Base-by-base conservation (phyloP, 2,888 invertebrate genomes). In the Cataglyphis albicans region DNA sequence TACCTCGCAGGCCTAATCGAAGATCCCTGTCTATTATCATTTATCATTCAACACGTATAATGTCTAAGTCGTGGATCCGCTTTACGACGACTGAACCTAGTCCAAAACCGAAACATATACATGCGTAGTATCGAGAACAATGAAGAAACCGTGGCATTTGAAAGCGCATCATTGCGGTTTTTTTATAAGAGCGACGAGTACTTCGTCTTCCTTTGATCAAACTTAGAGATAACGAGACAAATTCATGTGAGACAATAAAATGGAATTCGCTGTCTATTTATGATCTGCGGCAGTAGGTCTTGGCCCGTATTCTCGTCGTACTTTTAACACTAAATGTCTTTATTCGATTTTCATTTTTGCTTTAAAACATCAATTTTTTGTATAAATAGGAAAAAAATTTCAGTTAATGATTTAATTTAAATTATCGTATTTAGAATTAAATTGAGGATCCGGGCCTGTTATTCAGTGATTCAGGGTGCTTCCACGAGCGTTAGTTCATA, bases 381-480 rank as follows among this genome's bases (percentile, higher is more conserved):
- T 35, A n/a, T 76, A 78, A 78, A n/a, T 6, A 18, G 9, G 32
- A n/a, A 12, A 76, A 35, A 41, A 52, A 2, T 15, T 15, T n/a
- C 18, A 6, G 25, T 65, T 29, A 29, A 29, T 29, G 29, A 29
- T 29, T 29, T 29, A 29, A 29, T 29, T 67, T 12, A 67, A 21
- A 70, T 21, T 7, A 3, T 32, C 44, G 7, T 61, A 35, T 65
- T 59, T 0, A 59, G 12, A 0, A 6, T 2, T 70, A 64, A 75
- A 44, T 59, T 35, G 59, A 80, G 78, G 21, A 59, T 32, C 1
- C 59, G 72, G 59, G 35, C 44, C 72, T 72, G 87, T 91, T 91
- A 89, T 90, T 91, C 92, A 92, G 92, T 92, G 89, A 94, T 93
- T 93, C 92, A 93, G 91, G 94, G 94, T 94, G 94, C 94, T 94